Percentiles rank a stretch among this genome's conserved stretches.
Conservation (phyloP, 1,140 invertebrate species). For the Dysdera silvatica region DNA sequence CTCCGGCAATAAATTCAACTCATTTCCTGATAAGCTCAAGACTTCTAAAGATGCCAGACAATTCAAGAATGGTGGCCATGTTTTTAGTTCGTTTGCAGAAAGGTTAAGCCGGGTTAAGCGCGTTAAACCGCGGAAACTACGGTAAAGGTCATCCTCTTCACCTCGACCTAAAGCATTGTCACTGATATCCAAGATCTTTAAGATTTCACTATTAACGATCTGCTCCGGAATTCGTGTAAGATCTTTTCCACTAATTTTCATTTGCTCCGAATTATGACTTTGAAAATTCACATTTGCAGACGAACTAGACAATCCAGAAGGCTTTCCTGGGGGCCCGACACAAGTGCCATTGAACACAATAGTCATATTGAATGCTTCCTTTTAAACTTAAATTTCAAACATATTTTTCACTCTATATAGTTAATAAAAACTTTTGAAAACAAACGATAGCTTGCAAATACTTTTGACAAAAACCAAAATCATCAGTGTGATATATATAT, state of each 20-base stretch:
- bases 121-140: not conserved
- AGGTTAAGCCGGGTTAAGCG: constrained; percentile 9
- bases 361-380: constrained; percentile 4
- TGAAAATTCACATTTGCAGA: too few relatives aligned
- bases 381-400: too few relatives aligned
- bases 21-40: constrained; percentile 9
- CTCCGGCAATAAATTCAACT: constrained; percentile 6
- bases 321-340: not conserved
- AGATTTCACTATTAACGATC: not conserved
- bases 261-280: constrained; percentile 9
- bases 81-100: constrained; percentile 12
- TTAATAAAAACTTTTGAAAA: too few relatives aligned
- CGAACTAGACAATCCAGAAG: too few relatives aligned
- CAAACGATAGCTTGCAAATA: too few relatives aligned
- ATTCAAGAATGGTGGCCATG: not conserved
- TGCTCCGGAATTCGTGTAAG: not conserved
- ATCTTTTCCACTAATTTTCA: constrained; percentile 1
- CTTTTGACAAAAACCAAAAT: too few relatives aligned
- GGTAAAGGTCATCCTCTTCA: not conserved
- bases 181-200: constrained; percentile 12
- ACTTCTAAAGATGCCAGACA: constrained; percentile 11
- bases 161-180: not conserved
- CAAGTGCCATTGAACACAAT: constrained; percentile 7
- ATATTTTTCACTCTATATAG: too few relatives aligned
- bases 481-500: too few relatives aligned